Conservation (phyloP, 2,888 invertebrate genomes). For the Blastobasis adustella region DNA sequence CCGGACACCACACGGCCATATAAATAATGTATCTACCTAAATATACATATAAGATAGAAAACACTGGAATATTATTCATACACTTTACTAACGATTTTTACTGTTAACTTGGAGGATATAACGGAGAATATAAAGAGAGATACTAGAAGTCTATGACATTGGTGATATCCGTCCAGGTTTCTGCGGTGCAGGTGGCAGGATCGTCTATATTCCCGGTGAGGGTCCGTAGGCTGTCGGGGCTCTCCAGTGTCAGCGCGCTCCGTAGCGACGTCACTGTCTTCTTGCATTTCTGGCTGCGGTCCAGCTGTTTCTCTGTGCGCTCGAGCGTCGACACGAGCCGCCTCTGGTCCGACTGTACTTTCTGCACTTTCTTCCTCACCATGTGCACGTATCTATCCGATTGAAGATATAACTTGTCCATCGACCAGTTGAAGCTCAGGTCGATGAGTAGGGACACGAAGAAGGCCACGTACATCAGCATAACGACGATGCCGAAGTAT, state of each 20-base stretch:
- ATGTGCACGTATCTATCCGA: constrained; percentile 41
- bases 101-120: too few relatives aligned
- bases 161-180: constrained; percentile 24
- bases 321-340: constrained; percentile 41
- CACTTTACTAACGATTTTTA: too few relatives aligned
- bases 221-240: constrained; percentile 15
- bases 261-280: constrained; percentile 37
- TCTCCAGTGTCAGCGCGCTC: constrained; percentile 19
- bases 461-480: constrained; percentile 38
- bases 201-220: constrained; percentile 16
- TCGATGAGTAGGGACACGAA: constrained; percentile 41
- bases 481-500: constrained; percentile 41
- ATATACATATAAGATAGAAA: too few relatives aligned
- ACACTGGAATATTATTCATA: too few relatives aligned
- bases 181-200: constrained; percentile 2
- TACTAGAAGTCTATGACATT: constrained; percentile 16
- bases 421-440: constrained; percentile 47
- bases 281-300: constrained; percentile 33
- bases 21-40: too few relatives aligned
- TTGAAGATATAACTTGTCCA: constrained; percentile 41
- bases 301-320: constrained; percentile 41
- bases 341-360: constrained; percentile 40
- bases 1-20: too few relatives aligned
- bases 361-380: constrained; percentile 40
- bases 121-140: too few relatives aligned